phyloP scores from a whole-genome alignment of 1,140 invertebrate species.

The Bombus superbus region DNA sequence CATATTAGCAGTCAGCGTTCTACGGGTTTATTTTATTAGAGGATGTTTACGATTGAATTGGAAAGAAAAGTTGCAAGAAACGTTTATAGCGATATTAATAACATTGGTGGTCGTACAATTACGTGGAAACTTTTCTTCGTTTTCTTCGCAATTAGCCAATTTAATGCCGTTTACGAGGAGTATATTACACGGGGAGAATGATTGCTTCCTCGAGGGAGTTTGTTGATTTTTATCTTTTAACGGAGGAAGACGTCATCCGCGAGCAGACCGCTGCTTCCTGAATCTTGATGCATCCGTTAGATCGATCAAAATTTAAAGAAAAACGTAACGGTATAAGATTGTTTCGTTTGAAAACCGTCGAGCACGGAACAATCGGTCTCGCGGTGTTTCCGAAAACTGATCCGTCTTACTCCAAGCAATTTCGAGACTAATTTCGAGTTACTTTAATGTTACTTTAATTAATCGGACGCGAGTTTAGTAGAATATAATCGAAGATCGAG shows the following conservation, averaged over 20 bases:
- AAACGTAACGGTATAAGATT: neutral
- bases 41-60: too few relatives aligned
- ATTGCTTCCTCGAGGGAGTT: neutral
- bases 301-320: constrained; percentile 12
- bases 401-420: neutral
- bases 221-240: constrained; percentile 5
- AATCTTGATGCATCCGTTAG: constrained; percentile 5
- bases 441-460: neutral
- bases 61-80: too few relatives aligned
- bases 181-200: neutral
- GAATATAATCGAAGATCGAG: neutral
- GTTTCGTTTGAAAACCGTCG: neutral
- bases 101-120: neutral
- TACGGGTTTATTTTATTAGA: too few relatives aligned
- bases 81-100: neutral
- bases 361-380: neutral
- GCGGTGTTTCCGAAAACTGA: neutral
- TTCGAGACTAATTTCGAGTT: neutral
- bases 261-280: neutral
- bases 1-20: too few relatives aligned
- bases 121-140: neutral
- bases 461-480: neutral
- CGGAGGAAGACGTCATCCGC: neutral
- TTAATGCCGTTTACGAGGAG: neutral
- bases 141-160: too few relatives aligned